Evolutionary conservation across 2,113 vertebrate genomes (phyloP).

Genomic region (Eptesicus fuscus): DNA sequence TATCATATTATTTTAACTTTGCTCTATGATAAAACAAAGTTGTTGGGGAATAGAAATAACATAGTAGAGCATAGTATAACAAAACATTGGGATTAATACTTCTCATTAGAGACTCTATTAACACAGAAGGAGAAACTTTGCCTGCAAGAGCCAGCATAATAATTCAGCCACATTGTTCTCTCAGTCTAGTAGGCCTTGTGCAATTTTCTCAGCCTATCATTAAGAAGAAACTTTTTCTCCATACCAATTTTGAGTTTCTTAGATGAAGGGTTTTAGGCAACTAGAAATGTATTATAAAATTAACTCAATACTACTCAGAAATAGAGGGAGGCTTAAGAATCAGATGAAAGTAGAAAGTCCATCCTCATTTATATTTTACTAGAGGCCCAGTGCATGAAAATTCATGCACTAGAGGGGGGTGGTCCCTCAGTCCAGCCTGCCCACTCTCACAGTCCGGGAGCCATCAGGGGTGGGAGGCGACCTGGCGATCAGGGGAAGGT

Average conservation of each 20-base stretch:
- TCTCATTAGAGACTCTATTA: neutral
- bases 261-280: neutral
- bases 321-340: neutral
- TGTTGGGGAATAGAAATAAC: neutral
- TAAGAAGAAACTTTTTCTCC: neutral
- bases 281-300: neutral
- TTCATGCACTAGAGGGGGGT: too few species aligned
- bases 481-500: too few species aligned
- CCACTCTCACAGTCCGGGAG: too few species aligned
- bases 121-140: neutral
- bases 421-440: too few species aligned
- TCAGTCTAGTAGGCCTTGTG: neutral
- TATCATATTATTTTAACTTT: neutral
- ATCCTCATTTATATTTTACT: neutral
- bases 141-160: neutral
- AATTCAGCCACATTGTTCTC: neutral
- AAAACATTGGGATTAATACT: neutral
- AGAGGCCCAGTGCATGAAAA: too few species aligned
- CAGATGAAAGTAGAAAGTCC: neutral
- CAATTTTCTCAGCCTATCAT: constrained; percentile 1
- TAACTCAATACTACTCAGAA: neutral
- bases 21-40: neutral
- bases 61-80: neutral
- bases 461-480: too few species aligned
- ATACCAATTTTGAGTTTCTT: neutral